phyloP scores from a whole-genome alignment of 2,113 vertebrate genomes.

The Catharus minimus region DNA sequence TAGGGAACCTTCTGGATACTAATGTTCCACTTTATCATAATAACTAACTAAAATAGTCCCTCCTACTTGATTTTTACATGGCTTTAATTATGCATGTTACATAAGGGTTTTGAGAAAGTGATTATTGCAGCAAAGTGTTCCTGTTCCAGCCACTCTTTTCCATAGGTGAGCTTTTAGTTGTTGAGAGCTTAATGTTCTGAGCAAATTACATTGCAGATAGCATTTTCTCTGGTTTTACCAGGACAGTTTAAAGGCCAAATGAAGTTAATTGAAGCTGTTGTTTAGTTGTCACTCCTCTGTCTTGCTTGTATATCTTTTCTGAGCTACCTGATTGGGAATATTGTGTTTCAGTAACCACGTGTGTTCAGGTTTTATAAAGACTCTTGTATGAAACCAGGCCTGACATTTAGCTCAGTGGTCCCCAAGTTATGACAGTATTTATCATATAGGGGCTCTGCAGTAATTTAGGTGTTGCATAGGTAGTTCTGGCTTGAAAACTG shows the following conservation, averaged over 20 bases:
- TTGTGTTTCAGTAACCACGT: not conserved
- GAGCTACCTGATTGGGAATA: not conserved
- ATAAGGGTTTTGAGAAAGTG: not conserved
- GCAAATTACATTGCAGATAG: not conserved
- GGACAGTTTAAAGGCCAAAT: not conserved
- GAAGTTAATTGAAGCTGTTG: not conserved
- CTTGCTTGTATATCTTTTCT: not conserved
- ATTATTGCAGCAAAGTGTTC: not conserved
- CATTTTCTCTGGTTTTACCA: not conserved
- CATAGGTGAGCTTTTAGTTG: not conserved
- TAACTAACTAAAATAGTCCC: not conserved
- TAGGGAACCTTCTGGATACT: slow-evolving; percentile 47
- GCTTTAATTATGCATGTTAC: not conserved
- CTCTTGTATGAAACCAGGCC: not conserved
- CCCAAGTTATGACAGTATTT: not conserved
- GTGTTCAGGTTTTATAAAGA: not conserved
- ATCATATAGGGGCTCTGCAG: not conserved
- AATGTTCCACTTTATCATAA: slow-evolving; percentile 1
- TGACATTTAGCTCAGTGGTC: not conserved
- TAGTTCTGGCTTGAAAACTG: not conserved
- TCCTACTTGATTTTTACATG: slow-evolving; percentile 18
- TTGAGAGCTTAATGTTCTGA: not conserved
- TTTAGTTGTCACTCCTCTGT: not conserved
- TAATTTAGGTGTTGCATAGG: not conserved
- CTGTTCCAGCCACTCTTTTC: not conserved